A percentile compares a stretch with the other conserved stretches of the same genome.
phyloP scores from a whole-genome alignment of 1,140 invertebrate species.

The Microplitis demolitor region DNA sequence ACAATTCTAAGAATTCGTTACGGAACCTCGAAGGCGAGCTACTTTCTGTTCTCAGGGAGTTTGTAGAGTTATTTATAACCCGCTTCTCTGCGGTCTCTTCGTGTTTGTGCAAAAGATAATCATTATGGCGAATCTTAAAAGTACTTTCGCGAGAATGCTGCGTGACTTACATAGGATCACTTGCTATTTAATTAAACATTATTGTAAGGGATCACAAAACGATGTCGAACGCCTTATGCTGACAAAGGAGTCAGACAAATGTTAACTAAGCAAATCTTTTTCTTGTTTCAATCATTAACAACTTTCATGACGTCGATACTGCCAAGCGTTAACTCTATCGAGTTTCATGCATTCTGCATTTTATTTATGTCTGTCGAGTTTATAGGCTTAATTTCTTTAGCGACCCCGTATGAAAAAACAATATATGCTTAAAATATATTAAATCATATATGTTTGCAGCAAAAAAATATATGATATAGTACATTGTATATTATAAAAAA shows the following conservation, averaged over 20 bases:
- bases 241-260: neutral
- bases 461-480: no score
- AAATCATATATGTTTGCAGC: no score
- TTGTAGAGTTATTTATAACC: constrained; percentile 53
- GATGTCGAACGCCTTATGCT: neutral
- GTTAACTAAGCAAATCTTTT: neutral
- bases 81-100: constrained; percentile 14
- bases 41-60: constrained; percentile 60
- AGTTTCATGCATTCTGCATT: neutral
- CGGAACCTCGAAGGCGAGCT: constrained; percentile 56
- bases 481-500: no score
- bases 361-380: no score
- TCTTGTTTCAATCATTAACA: neutral
- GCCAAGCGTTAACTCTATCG: neutral
- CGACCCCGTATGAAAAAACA: no score
- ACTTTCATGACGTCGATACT: neutral
- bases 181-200: neutral
- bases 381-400: no score
- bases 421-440: no score
- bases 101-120: constrained; percentile 39
- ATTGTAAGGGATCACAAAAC: neutral
- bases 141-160: neutral
- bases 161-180: neutral
- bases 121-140: constrained; percentile 28
- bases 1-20: constrained; percentile 57